Base-by-base conservation (phyloP, 2,888 invertebrate species). In the Ophion ellenae region DNA sequence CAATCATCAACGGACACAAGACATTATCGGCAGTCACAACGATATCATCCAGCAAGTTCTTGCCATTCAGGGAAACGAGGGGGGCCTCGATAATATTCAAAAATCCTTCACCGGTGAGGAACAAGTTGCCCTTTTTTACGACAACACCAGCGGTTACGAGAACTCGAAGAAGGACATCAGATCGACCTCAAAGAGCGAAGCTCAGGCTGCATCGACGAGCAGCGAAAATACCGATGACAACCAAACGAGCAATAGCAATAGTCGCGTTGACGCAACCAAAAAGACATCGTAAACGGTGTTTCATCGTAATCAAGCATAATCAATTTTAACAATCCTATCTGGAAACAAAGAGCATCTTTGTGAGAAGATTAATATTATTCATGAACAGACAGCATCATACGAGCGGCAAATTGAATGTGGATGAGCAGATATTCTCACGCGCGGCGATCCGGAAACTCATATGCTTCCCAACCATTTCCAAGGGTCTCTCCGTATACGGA, bases 81-180 rank as follows among this genome's bases (percentile, higher is more conserved):
- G 61, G 0, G 2, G 70, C n/a, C 36, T 59, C 4, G 67, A 61
- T 9, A 70, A 83, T 28, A 32, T 76, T 20, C 63, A 66, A 63
- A 78, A 81, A n/a, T 63, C 81, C 11, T n/a, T 70, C 24, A 59
- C 45, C 20, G 81, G 87, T 32, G 89, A 90, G 11, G 90, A 90
- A 14, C 86, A 89, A 24, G 88, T 93, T n/a, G 93, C 92, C 45
- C 86, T 94, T 4, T 93, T 92, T 87, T 92, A 91, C 84, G 89
- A 93, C 75, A 90, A 90, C 78, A 89, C 90, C 78, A 89, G 89
- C 71, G 88, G 89, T 40, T 90, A 90, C 84, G 89, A 89, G 5
- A 91, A 91, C 6, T 67, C 89, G 24, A 90, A 73, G 45, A 91
- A 91, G 57, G 90, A 92, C 64, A 83, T 84, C 6, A 90, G 91